Conservation (phyloP, 2,888 invertebrate species). For the Harpalus rubripes region DNA sequence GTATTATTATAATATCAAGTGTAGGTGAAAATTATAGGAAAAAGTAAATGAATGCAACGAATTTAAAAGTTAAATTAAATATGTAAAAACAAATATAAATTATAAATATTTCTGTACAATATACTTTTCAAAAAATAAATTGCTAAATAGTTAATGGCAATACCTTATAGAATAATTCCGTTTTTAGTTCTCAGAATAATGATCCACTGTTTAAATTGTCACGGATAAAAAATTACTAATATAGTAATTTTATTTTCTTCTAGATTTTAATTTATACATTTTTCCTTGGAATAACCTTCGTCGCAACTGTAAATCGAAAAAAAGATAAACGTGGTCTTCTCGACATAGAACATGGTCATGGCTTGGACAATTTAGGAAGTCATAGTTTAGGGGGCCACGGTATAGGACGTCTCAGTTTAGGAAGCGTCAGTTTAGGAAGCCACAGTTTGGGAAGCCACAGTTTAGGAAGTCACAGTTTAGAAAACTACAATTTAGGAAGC, state of each 20-base stretch:
- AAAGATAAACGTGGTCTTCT: slow-evolving; percentile 69
- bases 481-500: not conserved
- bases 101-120: no score
- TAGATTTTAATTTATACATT: slow-evolving; percentile 62
- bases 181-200: no score
- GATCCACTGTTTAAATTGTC: no score
- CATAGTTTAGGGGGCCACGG: slow-evolving; percentile 57
- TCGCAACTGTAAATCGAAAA: slow-evolving; percentile 66
- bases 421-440: slow-evolving; percentile 60
- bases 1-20: not conserved
- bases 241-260: not conserved
- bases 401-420: slow-evolving; percentile 24
- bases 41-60: not conserved
- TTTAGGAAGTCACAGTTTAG: slow-evolving; percentile 41
- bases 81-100: no score
- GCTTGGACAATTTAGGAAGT: slow-evolving; percentile 60
- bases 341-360: slow-evolving; percentile 60
- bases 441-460: slow-evolving; percentile 57
- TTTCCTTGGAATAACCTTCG: slow-evolving; percentile 64
- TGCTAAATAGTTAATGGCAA: no score
- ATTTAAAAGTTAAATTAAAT: not conserved
- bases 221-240: not conserved
- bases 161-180: no score
- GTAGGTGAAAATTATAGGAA: not conserved
- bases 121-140: no score